Evolutionary conservation across 2,888 invertebrate species (phyloP).

Genomic region (Leptinotarsa peninsularis): DNA sequence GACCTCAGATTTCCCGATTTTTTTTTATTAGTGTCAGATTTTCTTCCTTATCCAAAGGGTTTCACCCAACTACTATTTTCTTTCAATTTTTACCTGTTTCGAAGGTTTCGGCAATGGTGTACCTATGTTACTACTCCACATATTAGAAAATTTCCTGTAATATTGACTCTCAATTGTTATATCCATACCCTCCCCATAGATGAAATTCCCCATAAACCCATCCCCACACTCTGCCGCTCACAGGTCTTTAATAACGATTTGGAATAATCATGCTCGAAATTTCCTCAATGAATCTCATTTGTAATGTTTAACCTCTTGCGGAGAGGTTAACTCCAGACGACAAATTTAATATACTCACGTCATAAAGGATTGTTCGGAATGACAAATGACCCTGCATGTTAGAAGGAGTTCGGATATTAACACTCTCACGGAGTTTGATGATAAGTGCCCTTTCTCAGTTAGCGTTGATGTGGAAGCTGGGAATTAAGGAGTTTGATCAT

Average conservation of each 20-base stretch:
- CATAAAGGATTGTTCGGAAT: conserved; percentile 1
- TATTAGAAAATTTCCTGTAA: too few relatives aligned
- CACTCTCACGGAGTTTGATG: conserved; percentile 8
- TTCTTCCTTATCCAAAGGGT: too few relatives aligned
- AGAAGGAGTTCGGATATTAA: not conserved
- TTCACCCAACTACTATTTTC: too few relatives aligned
- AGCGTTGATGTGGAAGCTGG: not conserved
- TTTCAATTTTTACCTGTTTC: too few relatives aligned
- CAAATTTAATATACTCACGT: conserved; percentile 12
- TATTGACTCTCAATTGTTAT: too few relatives aligned
- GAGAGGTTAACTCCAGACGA: conserved; percentile 1
- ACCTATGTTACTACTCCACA: too few relatives aligned
- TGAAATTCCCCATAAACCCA: too few relatives aligned
- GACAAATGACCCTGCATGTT: conserved; percentile 6
- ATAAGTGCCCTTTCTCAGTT: not conserved
- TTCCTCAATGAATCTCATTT: not conserved
- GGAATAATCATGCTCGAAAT: not conserved
- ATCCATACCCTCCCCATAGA: too few relatives aligned
- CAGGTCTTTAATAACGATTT: not conserved
- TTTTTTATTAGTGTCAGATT: too few relatives aligned
- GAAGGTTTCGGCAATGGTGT: too few relatives aligned
- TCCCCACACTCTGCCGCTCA: not conserved
- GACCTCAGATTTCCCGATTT: too few relatives aligned
- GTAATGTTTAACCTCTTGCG: not conserved
- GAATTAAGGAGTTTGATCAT: conserved; percentile 1